Percentiles rank a stretch among this genome's conserved stretches.
phyloP scores from a whole-genome alignment of 2,888 invertebrate species.

The Nomada ruficornis region DNA sequence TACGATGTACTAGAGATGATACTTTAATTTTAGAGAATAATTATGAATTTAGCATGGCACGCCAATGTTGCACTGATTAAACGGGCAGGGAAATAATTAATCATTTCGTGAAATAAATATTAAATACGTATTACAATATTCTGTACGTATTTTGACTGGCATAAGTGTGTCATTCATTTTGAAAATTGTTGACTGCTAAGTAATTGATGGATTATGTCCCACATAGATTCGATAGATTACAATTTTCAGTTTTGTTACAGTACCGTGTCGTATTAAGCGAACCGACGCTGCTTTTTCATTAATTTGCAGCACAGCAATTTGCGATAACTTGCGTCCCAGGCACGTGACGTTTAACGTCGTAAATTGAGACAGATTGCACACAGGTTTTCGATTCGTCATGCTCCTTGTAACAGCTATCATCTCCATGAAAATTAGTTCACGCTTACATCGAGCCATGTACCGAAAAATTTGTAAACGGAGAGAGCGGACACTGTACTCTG shows the following conservation, averaged over 20 bases:
- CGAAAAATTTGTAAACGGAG: background rate
- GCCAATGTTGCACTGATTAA: background rate
- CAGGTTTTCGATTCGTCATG: slow-evolving; percentile 19
- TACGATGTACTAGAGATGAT: background rate
- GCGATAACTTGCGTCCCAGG: background rate
- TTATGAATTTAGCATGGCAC: background rate
- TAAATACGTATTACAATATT: too few relatives aligned
- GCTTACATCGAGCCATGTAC: background rate
- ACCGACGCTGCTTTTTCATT: background rate
- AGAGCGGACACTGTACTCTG: background rate
- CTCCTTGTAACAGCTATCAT: slow-evolving; percentile 9
- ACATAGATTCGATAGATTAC: too few relatives aligned
- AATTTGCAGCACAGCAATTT: background rate
- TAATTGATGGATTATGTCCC: background rate
- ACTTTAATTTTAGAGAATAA: background rate
- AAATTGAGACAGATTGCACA: slow-evolving; percentile 33
- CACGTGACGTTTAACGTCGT: background rate
- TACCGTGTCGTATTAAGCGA: background rate
- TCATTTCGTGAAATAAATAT: background rate
- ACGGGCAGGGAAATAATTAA: background rate
- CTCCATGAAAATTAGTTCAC: slow-evolving; percentile 23
- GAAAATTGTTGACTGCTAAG: too few relatives aligned
- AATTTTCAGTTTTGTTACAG: too few relatives aligned
- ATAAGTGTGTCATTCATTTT: too few relatives aligned
- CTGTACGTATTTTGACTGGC: too few relatives aligned